Evolutionary conservation across 1,140 invertebrate species (phyloP), one percentile per base, ranked within the genome.

Genomic region (Eubasilissa regina): DNA sequence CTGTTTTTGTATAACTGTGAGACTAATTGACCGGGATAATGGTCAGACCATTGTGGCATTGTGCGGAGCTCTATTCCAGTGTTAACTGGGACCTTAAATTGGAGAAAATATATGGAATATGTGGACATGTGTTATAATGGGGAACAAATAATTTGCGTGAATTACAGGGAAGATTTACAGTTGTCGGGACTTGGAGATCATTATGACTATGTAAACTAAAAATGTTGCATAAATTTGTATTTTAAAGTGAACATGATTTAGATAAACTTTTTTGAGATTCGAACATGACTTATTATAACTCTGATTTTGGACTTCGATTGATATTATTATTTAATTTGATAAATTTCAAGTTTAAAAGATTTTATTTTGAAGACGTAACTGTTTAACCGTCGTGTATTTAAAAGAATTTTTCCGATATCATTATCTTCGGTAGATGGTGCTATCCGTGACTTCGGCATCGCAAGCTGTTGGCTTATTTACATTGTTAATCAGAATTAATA

Each of bases 1-100:
- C 13, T 56, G n/a, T 77, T 48, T 53, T 60, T 68, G 47, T 74
- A 48, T 55, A 75, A 66, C 78, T 75, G 78, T 79, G 78, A 75
- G 17, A 79, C 78, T 79, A 79, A 79, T 79, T 79, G 78, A 35
- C n/a, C 13, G 11, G 78, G 35, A 78, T 78, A 78, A 78, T 78
- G 19, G 56, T 10, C 0, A 19, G 3, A 13, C 12, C 45, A 78
- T 78, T 78, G 77, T 78, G 10, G 12, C 56, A 51, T 78, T 73
- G 25, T 77, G 51, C 9, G 6, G 13, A 13, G 19, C 10, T 12
- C 17, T 10, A 19, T 64, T 77, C 75, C 62, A 12, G 21, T 66
- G 66, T 56, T 72, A 78, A 72, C 76, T 60, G 47, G 25, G 12
- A 17, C 76, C 47, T 19, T 68, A 68, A 77, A 75, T 58, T 75